Evolutionary conservation across 1,140 invertebrate genomes (phyloP), one percentile per base, ranked within the genome.

Genomic region (Trichogramma pretiosum): DNA sequence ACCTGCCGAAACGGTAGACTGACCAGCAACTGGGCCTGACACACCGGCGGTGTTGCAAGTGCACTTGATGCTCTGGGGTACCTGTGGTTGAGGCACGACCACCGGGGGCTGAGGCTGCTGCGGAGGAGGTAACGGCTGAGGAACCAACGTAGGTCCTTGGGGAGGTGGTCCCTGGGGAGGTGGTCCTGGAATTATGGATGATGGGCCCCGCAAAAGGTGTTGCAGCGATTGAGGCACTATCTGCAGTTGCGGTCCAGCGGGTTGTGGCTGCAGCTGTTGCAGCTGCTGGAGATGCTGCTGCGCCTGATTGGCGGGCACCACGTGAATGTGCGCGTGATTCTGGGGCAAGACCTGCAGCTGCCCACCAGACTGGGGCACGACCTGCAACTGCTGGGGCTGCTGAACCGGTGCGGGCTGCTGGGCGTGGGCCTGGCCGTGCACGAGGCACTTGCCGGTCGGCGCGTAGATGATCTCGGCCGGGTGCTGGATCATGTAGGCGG

Each of bases 391-490:
- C n/a, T n/a, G n/a, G n/a, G n/a, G n/a, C n/a, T n/a, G n/a, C n/a
- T n/a, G n/a, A n/a, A n/a, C n/a, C n/a, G n/a, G 32, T 9, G 14
- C 32, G 5, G 5, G 24, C 5, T 9, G 5, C 32, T 5, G 32
- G 7, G 9, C 10, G 10, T n/a, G 32, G 10, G 16, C 32, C 10
- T 7, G 32, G n/a, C n/a, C n/a, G n/a, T n/a, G n/a, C n/a, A n/a
- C n/a, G n/a, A 23, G 33, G 22, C 47, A 48, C 21, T 48, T 48
- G 4, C 47, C 47, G 10, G 47, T 48, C 0, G 47, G 39, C 18
- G 33, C 39, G 33, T 48, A 48, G 4, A 48, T 40, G 24, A 48
- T 14, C 18, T 48, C 39, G 3, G 16, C 23, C 0, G 39, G 23
- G 9, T 30, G 47, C 18, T 48, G 23, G 13, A 42, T 14, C 3